These are phyloP conservation scores for Galaxea fascicularis DNA, from an alignment of 92 coral and sea anemone genomes.

Conservation along the genomic window DNA sequence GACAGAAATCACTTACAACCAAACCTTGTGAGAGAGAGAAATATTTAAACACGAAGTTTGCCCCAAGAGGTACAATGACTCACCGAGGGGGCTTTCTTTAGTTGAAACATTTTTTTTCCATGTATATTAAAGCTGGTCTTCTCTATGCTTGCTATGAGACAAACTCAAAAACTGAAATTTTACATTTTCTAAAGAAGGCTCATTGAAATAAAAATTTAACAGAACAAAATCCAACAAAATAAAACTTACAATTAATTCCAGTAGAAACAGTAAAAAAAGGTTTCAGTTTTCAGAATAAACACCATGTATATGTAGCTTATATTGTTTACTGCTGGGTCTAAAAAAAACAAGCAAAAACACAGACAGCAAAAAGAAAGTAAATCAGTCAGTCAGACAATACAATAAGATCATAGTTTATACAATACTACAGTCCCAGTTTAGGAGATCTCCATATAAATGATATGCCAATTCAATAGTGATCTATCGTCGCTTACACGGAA, in stretches of 20 bases:
- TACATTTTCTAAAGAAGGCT: slow-evolving; percentile 10
- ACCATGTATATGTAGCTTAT: not conserved
- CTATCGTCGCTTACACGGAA: slow-evolving; percentile 38
- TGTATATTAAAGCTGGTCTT: no score
- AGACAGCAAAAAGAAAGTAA: slow-evolving; percentile 3
- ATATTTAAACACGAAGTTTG: no score
- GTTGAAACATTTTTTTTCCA: no score
- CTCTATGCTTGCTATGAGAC: no score
- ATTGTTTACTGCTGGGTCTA: slow-evolving; percentile 12
- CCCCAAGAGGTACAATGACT: no score
- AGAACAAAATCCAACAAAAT: not conserved
- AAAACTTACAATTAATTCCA: slow-evolving; percentile 14
- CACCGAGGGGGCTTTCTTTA: no score
- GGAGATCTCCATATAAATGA: slow-evolving; percentile 6
- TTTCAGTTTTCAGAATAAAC: slow-evolving; percentile 15
- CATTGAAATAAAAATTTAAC: slow-evolving; percentile 11
- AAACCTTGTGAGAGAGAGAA: not conserved
- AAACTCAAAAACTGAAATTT: no score
- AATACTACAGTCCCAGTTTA: slow-evolving; percentile 9
- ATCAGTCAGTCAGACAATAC: slow-evolving; percentile 14
- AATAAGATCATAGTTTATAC: slow-evolving; percentile 1
- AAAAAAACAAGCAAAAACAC: not conserved
- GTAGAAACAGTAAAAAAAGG: slow-evolving; percentile 4
- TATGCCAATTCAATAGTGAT: slow-evolving; percentile 16
- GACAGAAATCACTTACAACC: no score